Conservation (phyloP, 2,113 vertebrate genomes). For the Platycercus adscitus region DNA sequence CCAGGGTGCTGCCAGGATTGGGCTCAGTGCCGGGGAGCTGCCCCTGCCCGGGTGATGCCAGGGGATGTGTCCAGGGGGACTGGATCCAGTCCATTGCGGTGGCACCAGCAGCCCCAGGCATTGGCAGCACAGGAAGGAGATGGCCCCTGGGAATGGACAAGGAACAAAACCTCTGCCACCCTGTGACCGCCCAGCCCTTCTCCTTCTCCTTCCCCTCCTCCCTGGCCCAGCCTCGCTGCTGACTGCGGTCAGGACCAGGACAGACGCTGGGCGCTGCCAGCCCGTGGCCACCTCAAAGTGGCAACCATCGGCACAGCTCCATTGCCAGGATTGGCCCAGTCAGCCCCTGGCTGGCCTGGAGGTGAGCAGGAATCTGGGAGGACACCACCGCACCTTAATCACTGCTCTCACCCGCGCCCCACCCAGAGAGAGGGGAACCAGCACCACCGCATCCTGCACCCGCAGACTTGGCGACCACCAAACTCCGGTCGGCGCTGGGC, state of each 20-base stretch:
- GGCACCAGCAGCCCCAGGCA: background rate
- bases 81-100: background rate
- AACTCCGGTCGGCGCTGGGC: accelerated
- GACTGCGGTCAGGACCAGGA: background rate
- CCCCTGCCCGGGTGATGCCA: accelerated
- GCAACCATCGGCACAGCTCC: accelerated
- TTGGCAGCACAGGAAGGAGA: accelerated
- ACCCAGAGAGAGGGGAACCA: background rate
- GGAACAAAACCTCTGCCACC: background rate
- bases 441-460: background rate
- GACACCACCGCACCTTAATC: slow-evolving; percentile 10
- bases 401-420: background rate
- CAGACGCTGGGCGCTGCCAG: accelerated
- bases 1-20: background rate
- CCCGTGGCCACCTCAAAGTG: accelerated
- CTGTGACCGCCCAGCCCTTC: accelerated
- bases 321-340: accelerated
- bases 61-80: background rate
- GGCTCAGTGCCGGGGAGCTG: background rate
- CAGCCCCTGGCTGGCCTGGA: background rate
- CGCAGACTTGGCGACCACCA: accelerated
- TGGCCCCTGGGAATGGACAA: background rate
- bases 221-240: accelerated
- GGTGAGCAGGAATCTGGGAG: slow-evolving; percentile 28
- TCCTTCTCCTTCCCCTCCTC: background rate